Conservation (phyloP, 2,113 vertebrate species). For the Ciconia stormi region DNA sequence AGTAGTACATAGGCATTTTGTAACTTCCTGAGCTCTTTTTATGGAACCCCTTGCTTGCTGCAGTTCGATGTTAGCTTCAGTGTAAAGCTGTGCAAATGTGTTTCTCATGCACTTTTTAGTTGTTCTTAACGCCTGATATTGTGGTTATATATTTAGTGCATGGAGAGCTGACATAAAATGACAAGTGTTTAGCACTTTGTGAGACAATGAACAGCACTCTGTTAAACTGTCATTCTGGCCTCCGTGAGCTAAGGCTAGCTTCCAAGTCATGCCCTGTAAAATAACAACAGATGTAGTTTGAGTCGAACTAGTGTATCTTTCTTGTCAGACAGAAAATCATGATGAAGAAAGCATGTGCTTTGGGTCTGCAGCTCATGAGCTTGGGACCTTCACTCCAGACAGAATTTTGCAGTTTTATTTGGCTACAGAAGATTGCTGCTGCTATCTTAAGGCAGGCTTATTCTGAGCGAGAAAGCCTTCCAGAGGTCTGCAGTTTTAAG, state of each 20-base stretch:
- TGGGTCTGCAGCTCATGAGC: background rate
- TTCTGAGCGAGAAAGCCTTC: background rate
- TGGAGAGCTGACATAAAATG: background rate
- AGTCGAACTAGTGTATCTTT: background rate
- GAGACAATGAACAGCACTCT: background rate
- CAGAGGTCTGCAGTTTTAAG: background rate
- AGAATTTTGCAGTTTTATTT: background rate
- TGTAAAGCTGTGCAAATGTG: background rate
- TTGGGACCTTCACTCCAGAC: background rate
- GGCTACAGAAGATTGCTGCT: background rate
- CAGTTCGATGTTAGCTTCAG: background rate
- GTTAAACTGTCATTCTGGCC: background rate
- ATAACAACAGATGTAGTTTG: background rate
- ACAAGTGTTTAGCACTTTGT: background rate
- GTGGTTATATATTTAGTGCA: background rate
- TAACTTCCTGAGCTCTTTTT: background rate
- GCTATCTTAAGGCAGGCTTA: background rate
- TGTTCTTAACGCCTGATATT: background rate
- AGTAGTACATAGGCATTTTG: accelerated
- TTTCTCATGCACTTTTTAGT: background rate
- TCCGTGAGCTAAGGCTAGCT: background rate
- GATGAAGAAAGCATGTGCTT: background rate
- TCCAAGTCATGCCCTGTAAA: background rate
- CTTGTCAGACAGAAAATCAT: background rate
- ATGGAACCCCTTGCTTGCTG: background rate